Percentiles rank a stretch among this genome's conserved stretches.
These are phyloP conservation scores for Malaclemys terrapin DNA, from an alignment of 2,113 vertebrate genomes.

Conservation along the genomic window DNA sequence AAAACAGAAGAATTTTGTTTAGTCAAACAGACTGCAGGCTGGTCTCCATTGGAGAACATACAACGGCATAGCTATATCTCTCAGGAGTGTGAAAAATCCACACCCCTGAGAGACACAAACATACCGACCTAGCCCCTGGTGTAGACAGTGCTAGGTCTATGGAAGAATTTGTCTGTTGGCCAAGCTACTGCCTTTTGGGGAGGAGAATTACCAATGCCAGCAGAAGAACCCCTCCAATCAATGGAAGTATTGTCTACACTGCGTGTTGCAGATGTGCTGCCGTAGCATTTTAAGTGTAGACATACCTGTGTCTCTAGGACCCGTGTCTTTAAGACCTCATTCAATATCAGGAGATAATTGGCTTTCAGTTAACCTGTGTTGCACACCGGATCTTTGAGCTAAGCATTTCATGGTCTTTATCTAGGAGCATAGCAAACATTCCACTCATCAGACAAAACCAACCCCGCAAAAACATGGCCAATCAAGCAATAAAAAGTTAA, in stretches of 20 bases:
- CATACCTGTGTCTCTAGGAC: background rate
- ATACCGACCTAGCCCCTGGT: background rate
- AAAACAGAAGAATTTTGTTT: background rate
- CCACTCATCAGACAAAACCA: background rate
- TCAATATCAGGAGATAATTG: background rate
- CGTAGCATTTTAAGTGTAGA: background rate
- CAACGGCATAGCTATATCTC: no score
- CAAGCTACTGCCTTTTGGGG: background rate
- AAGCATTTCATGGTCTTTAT: conserved; percentile 46
- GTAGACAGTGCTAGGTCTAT: background rate
- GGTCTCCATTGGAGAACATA: no score
- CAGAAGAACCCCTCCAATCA: background rate
- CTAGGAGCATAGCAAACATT: background rate
- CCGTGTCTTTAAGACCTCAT: background rate
- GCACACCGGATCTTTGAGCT: background rate
- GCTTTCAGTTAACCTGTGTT: background rate
- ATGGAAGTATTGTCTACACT: background rate
- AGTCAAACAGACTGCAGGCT: background rate
- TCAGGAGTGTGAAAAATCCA: background rate
- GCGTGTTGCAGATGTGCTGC: background rate
- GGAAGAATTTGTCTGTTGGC: background rate
- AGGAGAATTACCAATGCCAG: background rate
- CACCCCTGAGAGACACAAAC: background rate
- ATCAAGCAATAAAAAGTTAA: conserved; percentile 40
- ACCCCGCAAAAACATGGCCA: background rate